Base-by-base conservation (phyloP, 1,140 invertebrate species). In the Hestina assimilis region DNA sequence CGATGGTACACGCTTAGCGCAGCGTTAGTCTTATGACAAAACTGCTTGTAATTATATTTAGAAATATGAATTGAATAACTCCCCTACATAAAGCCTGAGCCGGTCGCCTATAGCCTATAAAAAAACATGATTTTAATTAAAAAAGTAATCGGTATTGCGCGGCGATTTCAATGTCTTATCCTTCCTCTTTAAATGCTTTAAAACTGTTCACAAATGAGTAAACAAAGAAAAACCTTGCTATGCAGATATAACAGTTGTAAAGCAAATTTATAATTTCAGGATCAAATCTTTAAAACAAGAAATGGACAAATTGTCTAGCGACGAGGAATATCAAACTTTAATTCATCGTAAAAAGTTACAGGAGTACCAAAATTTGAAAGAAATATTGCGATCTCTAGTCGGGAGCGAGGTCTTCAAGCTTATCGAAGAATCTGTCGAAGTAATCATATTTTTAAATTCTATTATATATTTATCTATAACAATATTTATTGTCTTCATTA, bases 321-420 rank as follows among this genome's bases (percentile, higher is more conserved):
- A 71, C 4, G 62, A 67, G 33, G 59, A 65, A 17, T 63, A 58
- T 21, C 45, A 59, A 20, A 63, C 42, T 6, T 31, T 71, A n/a
- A 20, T 62, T 14, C 60, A 56, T 9, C 60, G 65, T 24, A 62
- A 68, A 11, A 65, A 65, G 14, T 38, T 57, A 6, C 31, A 54
- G n/a, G 65, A 72, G 31, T 72, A 65, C 29, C 47, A 65, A 21
- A 65, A 53, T 14, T 19, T 26, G 4, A 69, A 69, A 45, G 17
- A 53, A 20, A 1, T 65, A 24, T 12, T 65, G 8, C 26, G 26
- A 7, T 47, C 58, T 4, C 29, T 65, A 4, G 38, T 65, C 2
- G 58, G 19, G 21, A 28, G 47, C 9, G 58, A 68, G 2, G 11
- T 61, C 1, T 54, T 38, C 15, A 23, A 29, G 26, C 20, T 65